Conservation (phyloP, 2,888 invertebrate genomes). For the Emesis furor region DNA sequence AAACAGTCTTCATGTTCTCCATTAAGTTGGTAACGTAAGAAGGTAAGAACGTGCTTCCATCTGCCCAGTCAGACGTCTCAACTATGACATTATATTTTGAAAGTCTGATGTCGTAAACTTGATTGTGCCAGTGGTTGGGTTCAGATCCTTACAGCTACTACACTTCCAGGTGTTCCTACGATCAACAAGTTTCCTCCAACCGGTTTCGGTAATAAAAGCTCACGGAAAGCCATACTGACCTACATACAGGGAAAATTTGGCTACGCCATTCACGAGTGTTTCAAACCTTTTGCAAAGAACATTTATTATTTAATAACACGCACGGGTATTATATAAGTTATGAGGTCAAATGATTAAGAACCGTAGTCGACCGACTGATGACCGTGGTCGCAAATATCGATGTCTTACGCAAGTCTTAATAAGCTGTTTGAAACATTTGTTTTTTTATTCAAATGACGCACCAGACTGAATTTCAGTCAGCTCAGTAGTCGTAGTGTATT, state of each 20-base stretch:
- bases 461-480: too few relatives aligned
- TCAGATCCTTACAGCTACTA: conserved; percentile 27
- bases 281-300: conserved; percentile 36
- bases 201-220: conserved; percentile 41
- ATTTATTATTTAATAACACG: background rate
- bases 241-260: conserved; percentile 27
- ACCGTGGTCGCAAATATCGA: too few relatives aligned
- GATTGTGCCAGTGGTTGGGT: background rate
- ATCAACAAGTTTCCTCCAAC: conserved; percentile 44
- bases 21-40: conserved; percentile 33
- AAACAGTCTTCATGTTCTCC: conserved; percentile 35
- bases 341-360: conserved; percentile 34
- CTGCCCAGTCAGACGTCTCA: conserved; percentile 22
- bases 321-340: background rate
- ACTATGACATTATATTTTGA: conserved; percentile 28
- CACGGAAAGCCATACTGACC: conserved; percentile 43
- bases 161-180: conserved; percentile 42
- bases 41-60: background rate
- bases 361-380: too few relatives aligned
- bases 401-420: too few relatives aligned
- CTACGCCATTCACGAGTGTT: conserved; percentile 31
- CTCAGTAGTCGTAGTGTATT: too few relatives aligned
- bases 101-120: background rate
- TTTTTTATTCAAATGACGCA: too few relatives aligned
- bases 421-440: too few relatives aligned